Evolutionary conservation across 2,888 invertebrate species (phyloP).

Genomic region (Rhimphoctona megacephalus): DNA sequence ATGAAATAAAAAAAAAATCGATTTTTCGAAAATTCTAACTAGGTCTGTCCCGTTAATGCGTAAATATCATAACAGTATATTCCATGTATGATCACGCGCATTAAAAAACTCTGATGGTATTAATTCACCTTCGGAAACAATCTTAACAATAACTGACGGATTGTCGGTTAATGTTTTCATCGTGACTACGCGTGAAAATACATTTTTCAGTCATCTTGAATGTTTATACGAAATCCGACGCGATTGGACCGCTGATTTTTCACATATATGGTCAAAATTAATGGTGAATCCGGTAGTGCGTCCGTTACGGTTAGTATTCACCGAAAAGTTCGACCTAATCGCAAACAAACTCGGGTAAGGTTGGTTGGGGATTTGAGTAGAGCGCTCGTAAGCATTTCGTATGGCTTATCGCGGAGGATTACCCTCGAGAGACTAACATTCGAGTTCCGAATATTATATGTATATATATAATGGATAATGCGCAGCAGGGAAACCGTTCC

Average conservation of each 20-base stretch:
- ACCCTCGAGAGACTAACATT: constrained; percentile 67
- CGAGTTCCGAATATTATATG: constrained; percentile 46
- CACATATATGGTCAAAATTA: constrained; percentile 55
- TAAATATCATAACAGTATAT: not conserved
- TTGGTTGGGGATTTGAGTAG: constrained; percentile 38
- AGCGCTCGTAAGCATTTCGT: constrained; percentile 61
- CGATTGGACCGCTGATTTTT: not conserved
- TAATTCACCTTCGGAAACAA: not conserved
- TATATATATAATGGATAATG: constrained; percentile 63
- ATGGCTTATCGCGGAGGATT: constrained; percentile 70
- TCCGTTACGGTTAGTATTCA: constrained; percentile 51
- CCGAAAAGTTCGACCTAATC: constrained; percentile 65
- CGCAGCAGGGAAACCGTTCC: constrained; percentile 39
- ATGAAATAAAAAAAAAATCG: too few relatives aligned
- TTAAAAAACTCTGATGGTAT: not conserved
- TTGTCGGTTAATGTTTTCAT: not conserved
- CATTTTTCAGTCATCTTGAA: not conserved
- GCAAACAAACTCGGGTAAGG: constrained; percentile 65
- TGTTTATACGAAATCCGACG: not conserved
- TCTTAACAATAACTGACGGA: not conserved
- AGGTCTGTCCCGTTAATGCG: too few relatives aligned
- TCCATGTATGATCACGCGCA: not conserved
- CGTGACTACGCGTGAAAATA: not conserved
- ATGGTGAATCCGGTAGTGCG: constrained; percentile 41
- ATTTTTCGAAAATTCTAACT: too few relatives aligned